phyloP scores from a whole-genome alignment of 2,888 invertebrate genomes.

The Xanthostigma xanthostigma region DNA sequence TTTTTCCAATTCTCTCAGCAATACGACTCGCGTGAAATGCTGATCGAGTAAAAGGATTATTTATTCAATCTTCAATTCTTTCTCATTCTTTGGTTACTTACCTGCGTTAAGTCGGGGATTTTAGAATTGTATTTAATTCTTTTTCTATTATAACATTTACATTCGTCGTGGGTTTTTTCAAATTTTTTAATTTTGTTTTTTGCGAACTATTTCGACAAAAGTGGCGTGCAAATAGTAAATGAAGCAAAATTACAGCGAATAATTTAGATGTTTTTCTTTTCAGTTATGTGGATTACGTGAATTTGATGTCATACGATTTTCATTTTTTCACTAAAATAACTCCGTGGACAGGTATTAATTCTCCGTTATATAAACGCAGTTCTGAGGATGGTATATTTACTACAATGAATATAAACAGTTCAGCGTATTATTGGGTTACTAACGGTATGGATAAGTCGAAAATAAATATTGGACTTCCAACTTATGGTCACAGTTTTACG shows the following conservation, averaged over 20 bases:
- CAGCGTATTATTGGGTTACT: slow-evolving; percentile 58
- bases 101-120: too few species aligned
- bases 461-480: slow-evolving; percentile 73
- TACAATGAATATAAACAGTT: slow-evolving; percentile 68
- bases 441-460: slow-evolving; percentile 64
- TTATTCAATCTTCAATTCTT: too few species aligned
- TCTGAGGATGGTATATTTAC: slow-evolving; percentile 47
- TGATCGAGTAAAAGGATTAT: too few species aligned
- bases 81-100: too few species aligned
- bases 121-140: too few species aligned
- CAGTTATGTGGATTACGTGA: slow-evolving; percentile 66
- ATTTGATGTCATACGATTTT: slow-evolving; percentile 86
- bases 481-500: slow-evolving; percentile 71
- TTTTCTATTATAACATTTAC: too few species aligned
- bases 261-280: slow-evolving; percentile 14
- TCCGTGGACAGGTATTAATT: slow-evolving; percentile 73
- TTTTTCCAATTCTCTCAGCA: too few species aligned
- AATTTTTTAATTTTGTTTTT: too few species aligned
- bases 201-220: not conserved
- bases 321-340: slow-evolving; percentile 61
- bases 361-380: slow-evolving; percentile 53
- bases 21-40: too few species aligned
- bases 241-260: not conserved
- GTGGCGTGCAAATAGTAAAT: too few species aligned
- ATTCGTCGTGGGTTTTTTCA: too few species aligned